Base-by-base conservation (phyloP, 2,797 vertebrate species). In the Leptoclinus maculatus region DNA sequence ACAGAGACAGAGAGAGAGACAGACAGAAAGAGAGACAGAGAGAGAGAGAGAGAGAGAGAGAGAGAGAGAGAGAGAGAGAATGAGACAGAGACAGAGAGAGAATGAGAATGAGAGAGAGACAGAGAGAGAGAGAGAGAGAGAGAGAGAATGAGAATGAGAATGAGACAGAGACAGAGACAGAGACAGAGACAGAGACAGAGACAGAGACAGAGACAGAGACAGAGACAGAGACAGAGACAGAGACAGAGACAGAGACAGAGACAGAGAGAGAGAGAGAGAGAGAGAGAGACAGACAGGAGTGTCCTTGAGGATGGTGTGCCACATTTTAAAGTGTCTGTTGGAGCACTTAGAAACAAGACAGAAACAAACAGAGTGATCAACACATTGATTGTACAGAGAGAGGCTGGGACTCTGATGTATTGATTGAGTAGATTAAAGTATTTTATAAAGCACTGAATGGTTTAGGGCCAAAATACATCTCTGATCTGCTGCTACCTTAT, bases 321-420 rank as follows among this genome's bases (percentile, higher is more conserved):
- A 41, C 39, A 4, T 14, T 13, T 13, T 1, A 34, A 13, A 13
- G 3, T 39, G 77, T 72, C 72, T 49, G 51, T 9, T 7, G 25
- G 32, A 78, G 72, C 72, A 70, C 83, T 85, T 34, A 74, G 51
- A 80, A 58, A 58, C 7, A 23, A 3, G 2, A 58, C 53, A 3
- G 63, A 14, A 27, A 27, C 34, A 73, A 73, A 72, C 32, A 1
- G 5, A 59, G 58, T 5, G 8, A 21, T 68, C 58, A 17, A 8
- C 25, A 54, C 21, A 47, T 12, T 3, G 49, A 54, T 3, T 0
- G 7, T 17, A 36, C 9, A 32, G 38, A 59, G 14, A 9, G 2
- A 69, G 3, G 12, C 57, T 7, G 41, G 45, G 1, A 11, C 3
- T 29, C 29, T 29, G 29, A 29, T 29, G 29, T 29, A 29, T 29